Evolutionary conservation across 2,888 invertebrate genomes (phyloP), one percentile per base, ranked within the genome.

Genomic region (Pseudococcus longispinus): DNA sequence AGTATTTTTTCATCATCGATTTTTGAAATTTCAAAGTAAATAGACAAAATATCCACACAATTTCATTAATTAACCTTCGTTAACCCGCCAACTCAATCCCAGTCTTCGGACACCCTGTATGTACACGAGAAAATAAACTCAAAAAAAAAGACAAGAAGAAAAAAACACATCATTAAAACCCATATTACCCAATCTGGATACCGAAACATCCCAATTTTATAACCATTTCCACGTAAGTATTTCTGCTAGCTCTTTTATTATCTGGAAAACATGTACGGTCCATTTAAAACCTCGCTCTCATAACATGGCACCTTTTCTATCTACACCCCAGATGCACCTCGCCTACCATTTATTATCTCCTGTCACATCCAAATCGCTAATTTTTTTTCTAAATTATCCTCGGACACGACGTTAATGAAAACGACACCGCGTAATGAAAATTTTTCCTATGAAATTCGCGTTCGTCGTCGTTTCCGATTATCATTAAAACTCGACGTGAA

Each of bases 191-290:
- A 13, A 42, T 20, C 37, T 42, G 20, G 42, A 20, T 8, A 11
- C 65, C 13, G 1, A 15, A 70, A 70, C 6, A 70, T 29, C 20
- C 23, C 20, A 60, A 23, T 60, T 60, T 60, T 60, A 60, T 23
- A 60, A 60, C 23, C 20, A 60, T 60, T 60, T 60, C 20, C 60
- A 5, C 60, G 60, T 60, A 6, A 15, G 60, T 29, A 20, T 70
- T 70, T 70, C 4, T 4, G 37, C 15, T 70, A 32, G 9, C 70
- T 4, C 15, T 42, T 80, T 80, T 80, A 80, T 80, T 80, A 42
- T n/a, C 77, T 80, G 77, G 77, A 80, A 80, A 80, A 80, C n/a
- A 42, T 42, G 42, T 80, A 80, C 77, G 77, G 37, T 42, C 20
- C 42, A 42, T 80, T 80, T 80, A 80, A 11, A 37, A 42, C 9